Base-by-base conservation (phyloP, 2,888 invertebrate species). In the Habroteleia sp. region DNA sequence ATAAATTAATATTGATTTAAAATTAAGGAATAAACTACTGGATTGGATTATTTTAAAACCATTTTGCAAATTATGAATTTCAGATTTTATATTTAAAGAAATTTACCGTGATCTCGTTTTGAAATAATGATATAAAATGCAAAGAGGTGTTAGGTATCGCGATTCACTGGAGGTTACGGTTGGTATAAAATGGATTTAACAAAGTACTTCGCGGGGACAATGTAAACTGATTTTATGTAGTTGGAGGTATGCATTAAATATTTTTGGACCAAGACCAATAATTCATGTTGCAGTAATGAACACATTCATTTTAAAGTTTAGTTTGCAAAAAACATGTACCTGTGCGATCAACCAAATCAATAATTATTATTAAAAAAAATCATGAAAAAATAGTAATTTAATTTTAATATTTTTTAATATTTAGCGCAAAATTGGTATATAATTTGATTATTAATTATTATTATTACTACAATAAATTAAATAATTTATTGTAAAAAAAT, bases 141-240 rank as follows among this genome's bases (percentile, higher is more conserved):
- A 39, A 13, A 16, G 35, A n/a, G 23, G 16, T 10, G 25, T 14
- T 23, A 5, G 44, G 14, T 39, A 16, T 39, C 56, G 41, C 33
- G 48, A 66, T 39, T 37, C 29, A 20, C 6, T 20, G 6, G 52
- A 42, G 41, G 48, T 58, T 58, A 68, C 35, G 10, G 41, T 17
- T 8, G 41, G 41, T 17, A 16, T 58, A 68, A 68, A 56, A 33
- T 44, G 31, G 33, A 54, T 58, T 68, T 68, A 68, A 41, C 23
- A 17, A 42, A 58, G 68, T 54, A 33, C 58, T 68, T 58, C 48
- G 58, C 23, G 68, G 39, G 27, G 50, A 69, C 68, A 69, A 69
- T 69, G 68, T 69, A 60, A 60, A 69, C 58, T 58, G 68, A 58
- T 60, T 69, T 58, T 60, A 56, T 48, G 37, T 56, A 41, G 56